These are phyloP conservation scores for Spinus pinus DNA, from an alignment of 2,797 vertebrate genomes.

Conservation along the genomic window DNA sequence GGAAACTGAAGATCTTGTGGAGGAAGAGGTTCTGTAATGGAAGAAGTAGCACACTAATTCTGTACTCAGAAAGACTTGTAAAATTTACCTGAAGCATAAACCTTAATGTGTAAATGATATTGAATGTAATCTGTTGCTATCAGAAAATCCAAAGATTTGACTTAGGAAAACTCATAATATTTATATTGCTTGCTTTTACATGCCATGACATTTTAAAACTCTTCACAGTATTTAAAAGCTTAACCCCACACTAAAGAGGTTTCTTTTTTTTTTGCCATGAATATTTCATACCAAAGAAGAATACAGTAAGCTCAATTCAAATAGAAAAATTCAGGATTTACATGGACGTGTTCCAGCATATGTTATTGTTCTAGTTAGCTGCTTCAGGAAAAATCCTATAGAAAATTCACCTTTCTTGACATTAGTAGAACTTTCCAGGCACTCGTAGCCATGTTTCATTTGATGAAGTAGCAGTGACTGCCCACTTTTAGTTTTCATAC, in stretches of 20 bases:
- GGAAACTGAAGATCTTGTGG: not conserved
- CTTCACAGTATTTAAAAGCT: constrained; percentile 38
- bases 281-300: constrained; percentile 49
- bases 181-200: constrained; percentile 22
- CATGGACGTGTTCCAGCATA: constrained; percentile 16
- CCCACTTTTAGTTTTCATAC: not conserved
- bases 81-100: constrained; percentile 31
- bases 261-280: constrained; percentile 17
- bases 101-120: constrained; percentile 7
- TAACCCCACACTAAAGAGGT: constrained; percentile 23
- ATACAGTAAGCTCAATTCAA: constrained; percentile 42
- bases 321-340: constrained; percentile 37
- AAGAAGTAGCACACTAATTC: not conserved
- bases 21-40: not conserved
- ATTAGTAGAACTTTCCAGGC: not conserved
- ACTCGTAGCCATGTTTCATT: not conserved
- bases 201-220: constrained; percentile 48
- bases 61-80: not conserved
- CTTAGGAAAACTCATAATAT: constrained; percentile 8
- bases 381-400: not conserved
- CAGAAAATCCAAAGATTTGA: constrained; percentile 41
- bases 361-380: constrained; percentile 3
- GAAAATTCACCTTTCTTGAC: constrained; percentile 15
- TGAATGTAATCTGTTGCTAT: constrained; percentile 4
- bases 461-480: not conserved